Percentiles rank a stretch among this genome's conserved stretches.
Evolutionary conservation across 2,797 vertebrate species (phyloP).

Genomic region (Pipistrellus pipistrellus): DNA sequence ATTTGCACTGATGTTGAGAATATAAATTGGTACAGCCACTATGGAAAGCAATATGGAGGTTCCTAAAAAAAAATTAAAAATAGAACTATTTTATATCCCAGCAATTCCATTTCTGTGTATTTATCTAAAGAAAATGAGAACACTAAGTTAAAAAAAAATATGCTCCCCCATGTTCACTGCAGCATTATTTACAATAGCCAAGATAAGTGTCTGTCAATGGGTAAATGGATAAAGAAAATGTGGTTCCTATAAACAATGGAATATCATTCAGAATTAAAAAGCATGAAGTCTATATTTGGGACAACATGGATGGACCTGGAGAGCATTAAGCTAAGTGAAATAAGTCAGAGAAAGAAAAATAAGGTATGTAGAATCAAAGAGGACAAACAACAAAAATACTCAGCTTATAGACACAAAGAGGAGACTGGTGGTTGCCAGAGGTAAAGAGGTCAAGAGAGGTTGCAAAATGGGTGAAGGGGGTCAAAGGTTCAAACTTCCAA

Average conservation of each 20-base stretch:
- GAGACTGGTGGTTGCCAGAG: neutral
- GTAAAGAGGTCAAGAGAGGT: neutral
- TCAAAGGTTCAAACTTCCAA: neutral
- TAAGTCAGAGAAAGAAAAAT: neutral
- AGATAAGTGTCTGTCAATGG: neutral
- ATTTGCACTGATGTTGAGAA: neutral
- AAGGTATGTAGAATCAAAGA: neutral
- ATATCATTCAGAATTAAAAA: neutral
- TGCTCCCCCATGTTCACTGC: neutral
- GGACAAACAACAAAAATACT: neutral
- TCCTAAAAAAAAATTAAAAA: neutral
- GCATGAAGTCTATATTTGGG: neutral
- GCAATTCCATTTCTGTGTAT: neutral
- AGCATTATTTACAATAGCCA: slow-evolving; percentile 11
- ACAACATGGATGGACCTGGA: neutral
- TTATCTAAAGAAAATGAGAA: neutral
- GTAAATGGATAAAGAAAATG: neutral
- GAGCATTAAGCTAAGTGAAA: neutral
- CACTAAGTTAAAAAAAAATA: neutral
- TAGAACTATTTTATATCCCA: neutral
- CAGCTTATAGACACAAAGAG: neutral
- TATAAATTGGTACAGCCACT: neutral
- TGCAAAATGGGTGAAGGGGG: neutral
- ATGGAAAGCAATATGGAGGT: neutral
- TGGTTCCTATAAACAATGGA: neutral